Percentiles rank a stretch among this genome's conserved stretches.
These are phyloP conservation scores for Oryzias melastigma DNA, from an alignment of 2,113 vertebrate species.

Conservation along the genomic window DNA sequence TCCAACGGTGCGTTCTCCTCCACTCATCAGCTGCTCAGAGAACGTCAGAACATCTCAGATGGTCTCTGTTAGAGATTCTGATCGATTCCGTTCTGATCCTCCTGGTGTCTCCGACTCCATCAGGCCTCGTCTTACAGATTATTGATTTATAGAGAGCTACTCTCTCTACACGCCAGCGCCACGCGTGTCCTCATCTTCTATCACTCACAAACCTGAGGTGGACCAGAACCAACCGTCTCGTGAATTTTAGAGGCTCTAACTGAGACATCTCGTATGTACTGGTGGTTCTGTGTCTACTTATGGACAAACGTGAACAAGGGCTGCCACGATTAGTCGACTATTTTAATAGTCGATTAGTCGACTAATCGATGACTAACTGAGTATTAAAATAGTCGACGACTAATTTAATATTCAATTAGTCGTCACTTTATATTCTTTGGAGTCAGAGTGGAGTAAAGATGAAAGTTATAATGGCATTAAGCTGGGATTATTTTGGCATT, in stretches of 20 bases:
- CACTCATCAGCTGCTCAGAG: slow-evolving; percentile 32
- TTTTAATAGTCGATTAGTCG: too few relatives aligned
- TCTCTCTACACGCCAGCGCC: slow-evolving; percentile 65
- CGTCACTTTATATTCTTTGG: too few relatives aligned
- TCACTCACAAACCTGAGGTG: slow-evolving; percentile 35
- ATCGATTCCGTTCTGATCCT: too few relatives aligned
- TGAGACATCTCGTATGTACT: slow-evolving; percentile 42
- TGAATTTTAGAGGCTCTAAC: slow-evolving; percentile 47
- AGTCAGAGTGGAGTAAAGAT: too few relatives aligned
- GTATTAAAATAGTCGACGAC: too few relatives aligned
- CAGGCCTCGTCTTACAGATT: slow-evolving; percentile 38
- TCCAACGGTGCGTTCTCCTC: slow-evolving; percentile 82
- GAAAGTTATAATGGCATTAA: too few relatives aligned
- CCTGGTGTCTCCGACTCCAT: slow-evolving; percentile 13
- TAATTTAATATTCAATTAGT: too few relatives aligned
- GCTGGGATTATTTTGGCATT: too few relatives aligned
- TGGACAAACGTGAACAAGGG: too few relatives aligned
- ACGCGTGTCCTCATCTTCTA: slow-evolving; percentile 49
- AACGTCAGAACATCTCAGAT: slow-evolving; percentile 54
- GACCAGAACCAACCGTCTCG: slow-evolving; percentile 28
- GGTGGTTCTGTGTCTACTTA: slow-evolving; percentile 19
- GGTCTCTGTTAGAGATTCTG: too few relatives aligned
- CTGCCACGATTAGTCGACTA: too few relatives aligned
- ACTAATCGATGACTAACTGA: too few relatives aligned
- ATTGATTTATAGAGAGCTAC: slow-evolving; percentile 69